These are phyloP conservation scores for Sebastes hubbsi DNA, from an alignment of 2,797 vertebrate genomes.

Conservation along the genomic window DNA sequence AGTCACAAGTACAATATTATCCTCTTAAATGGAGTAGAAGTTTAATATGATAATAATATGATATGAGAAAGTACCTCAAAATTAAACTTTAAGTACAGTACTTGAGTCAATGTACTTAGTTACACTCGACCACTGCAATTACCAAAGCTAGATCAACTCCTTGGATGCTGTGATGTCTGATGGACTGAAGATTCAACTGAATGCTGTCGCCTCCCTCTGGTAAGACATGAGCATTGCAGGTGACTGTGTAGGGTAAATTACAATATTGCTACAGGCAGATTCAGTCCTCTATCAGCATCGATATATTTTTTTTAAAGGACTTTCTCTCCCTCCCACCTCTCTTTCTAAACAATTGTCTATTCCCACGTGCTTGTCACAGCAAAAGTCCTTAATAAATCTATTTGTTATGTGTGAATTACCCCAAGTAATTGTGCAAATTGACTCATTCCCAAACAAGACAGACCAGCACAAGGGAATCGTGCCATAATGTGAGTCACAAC, in stretches of 20 bases:
- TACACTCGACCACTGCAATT: background rate
- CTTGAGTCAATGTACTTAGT: background rate
- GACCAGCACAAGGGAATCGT: background rate
- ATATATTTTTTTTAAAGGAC: too few relatives aligned
- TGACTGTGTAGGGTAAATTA: background rate
- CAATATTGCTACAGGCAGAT: background rate
- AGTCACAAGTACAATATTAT: background rate
- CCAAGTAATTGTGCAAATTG: background rate
- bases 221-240: background rate
- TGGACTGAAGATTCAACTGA: background rate
- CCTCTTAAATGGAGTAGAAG: background rate
- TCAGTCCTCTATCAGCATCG: background rate
- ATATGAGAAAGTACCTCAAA: background rate
- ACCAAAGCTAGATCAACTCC: background rate
- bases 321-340: background rate
- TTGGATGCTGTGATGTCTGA: background rate
- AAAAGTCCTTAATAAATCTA: background rate
- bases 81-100: background rate
- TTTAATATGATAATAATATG: background rate
- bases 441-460: background rate
- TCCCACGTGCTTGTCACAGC: background rate
- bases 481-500: background rate
- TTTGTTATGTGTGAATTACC: background rate
- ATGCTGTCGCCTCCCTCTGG: slow-evolving; percentile 20
- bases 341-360: background rate